Base-by-base conservation (phyloP, 2,888 invertebrate species). In the Brenthis daphne region DNA sequence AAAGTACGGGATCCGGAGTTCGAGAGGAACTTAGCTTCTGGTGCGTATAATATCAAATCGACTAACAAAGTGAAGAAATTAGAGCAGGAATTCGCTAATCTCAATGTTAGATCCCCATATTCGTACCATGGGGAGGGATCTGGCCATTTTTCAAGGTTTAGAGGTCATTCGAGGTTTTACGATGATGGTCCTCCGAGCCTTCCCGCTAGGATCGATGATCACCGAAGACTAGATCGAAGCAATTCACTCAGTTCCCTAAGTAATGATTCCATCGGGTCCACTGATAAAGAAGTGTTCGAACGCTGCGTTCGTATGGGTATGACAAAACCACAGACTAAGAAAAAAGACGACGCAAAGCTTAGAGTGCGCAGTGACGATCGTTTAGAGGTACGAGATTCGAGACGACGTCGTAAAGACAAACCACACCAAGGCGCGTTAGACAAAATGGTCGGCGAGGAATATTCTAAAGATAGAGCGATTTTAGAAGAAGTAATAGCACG, bases 291-390 rank as follows among this genome's bases (percentile, higher is more conserved):
- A 73, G 94, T 67, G 12, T 67, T 67, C 37, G 67, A 67, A 50
- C 67, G 67, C 8, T 67, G 96, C 81, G 97, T 97, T 64, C 94
- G 95, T 0, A 94, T 95, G 53, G 97, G 96, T 48, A 96, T 97
- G 95, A 86, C 93, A 11, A 79, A 82, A 78, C 85, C 79, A 12
- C 77, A 72, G 43, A 75, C 74, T 11, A 77, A 75, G 68, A 76
- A 72, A 47, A 76, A 75, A 5, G 77, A 79, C 57, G 80, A 80
- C 5, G 71, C 55, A 3, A 79, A 79, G 12, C 64, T 77, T 1
- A 58, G 82, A 70, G 86, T 81, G 0, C 76, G 86, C 0, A 83
- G 85, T 71, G 87, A 85, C 70, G 88, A 89, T 16, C 71, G 80
- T 3, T 64, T 80, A 2, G 81, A 80, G 54, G 69, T 67, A 6